phyloP scores from a whole-genome alignment of 2,797 vertebrate species.

The Ctenopoma multispine region DNA sequence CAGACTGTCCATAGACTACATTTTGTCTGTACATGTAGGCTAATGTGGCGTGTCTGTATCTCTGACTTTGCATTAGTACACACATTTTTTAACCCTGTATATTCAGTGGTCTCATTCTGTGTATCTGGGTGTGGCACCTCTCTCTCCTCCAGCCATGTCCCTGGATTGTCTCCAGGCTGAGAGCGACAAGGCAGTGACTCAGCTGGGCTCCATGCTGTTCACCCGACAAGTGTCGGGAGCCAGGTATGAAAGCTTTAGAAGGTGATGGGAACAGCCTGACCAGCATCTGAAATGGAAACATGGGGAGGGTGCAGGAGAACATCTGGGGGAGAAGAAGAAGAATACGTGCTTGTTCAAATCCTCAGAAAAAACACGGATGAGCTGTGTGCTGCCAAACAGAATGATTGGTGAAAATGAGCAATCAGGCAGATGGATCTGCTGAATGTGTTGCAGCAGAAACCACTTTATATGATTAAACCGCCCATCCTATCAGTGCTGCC shows the following conservation, averaged over 20 bases:
- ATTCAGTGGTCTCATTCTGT: not conserved
- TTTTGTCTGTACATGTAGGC: not conserved
- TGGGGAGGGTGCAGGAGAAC: too few species aligned
- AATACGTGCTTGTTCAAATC: not conserved
- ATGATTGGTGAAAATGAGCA: slow-evolving; percentile 12
- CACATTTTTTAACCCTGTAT: not conserved
- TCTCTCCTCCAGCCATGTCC: slow-evolving; percentile 88
- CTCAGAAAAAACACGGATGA: not conserved
- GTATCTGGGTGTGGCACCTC: slow-evolving; percentile 7
- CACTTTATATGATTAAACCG: slow-evolving; percentile 65
- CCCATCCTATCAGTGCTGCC: slow-evolving; percentile 16
- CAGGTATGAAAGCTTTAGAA: slow-evolving; percentile 83
- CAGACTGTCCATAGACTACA: not conserved
- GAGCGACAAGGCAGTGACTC: slow-evolving; percentile 86
- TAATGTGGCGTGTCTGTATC: not conserved
- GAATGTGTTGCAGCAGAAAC: slow-evolving; percentile 27
- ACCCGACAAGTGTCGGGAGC: slow-evolving; percentile 98
- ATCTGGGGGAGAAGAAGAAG: too few species aligned
- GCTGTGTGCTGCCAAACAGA: slow-evolving; percentile 1
- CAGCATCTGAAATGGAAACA: not conserved
- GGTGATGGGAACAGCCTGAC: not conserved
- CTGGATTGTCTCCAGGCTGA: slow-evolving; percentile 85
- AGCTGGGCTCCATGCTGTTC: slow-evolving; percentile 98
- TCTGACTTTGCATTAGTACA: not conserved
- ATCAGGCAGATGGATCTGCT: slow-evolving; percentile 62